Percentiles rank a stretch among this genome's conserved stretches.
These are phyloP conservation scores for Ia io DNA, from an alignment of 2,113 vertebrate genomes.

Conservation along the genomic window DNA sequence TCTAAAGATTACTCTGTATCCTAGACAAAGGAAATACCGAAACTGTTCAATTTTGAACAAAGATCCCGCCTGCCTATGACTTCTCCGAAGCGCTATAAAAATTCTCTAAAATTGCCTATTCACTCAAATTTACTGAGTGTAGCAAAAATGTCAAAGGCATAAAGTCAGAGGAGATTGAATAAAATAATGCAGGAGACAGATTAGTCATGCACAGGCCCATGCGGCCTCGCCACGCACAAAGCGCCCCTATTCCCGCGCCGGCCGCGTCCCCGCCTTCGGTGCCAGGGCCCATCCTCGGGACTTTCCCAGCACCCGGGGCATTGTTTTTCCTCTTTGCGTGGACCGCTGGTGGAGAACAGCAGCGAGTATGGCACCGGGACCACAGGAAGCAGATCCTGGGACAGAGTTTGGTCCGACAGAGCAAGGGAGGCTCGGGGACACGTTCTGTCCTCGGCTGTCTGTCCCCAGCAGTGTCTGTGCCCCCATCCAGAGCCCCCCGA, in stretches of 20 bases:
- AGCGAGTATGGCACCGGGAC: conserved; percentile 83
- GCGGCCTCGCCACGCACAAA: conserved; percentile 84
- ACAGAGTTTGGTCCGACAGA: conserved; percentile 81
- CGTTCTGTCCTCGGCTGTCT: not conserved
- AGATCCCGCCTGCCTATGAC: conserved; percentile 95
- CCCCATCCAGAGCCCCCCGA: not conserved
- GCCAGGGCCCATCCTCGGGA: conserved; percentile 77
- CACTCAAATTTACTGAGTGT: conserved; percentile 99
- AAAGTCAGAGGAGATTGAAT: conserved; percentile 99
- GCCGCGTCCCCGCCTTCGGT: conserved; percentile 99
- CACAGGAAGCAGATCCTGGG: conserved; percentile 82
- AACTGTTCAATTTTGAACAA: conserved; percentile 99
- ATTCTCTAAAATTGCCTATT: conserved; percentile 99
- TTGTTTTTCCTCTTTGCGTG: conserved; percentile 90
- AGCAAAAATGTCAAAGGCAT: conserved; percentile 99
- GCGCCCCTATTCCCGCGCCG: conserved; percentile 91
- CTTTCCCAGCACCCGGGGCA: conserved; percentile 81
- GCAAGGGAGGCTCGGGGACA: not conserved
- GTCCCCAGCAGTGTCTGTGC: not conserved
- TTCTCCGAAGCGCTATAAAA: conserved; percentile 98
- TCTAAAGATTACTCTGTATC: conserved; percentile 91
- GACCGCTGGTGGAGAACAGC: conserved; percentile 84
- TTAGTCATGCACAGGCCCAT: conserved; percentile 99
- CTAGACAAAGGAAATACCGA: conserved; percentile 98
- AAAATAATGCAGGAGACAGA: conserved; percentile 99